phyloP scores from a whole-genome alignment of 2,888 invertebrate genomes.

The Chymomyza caudatula region DNA sequence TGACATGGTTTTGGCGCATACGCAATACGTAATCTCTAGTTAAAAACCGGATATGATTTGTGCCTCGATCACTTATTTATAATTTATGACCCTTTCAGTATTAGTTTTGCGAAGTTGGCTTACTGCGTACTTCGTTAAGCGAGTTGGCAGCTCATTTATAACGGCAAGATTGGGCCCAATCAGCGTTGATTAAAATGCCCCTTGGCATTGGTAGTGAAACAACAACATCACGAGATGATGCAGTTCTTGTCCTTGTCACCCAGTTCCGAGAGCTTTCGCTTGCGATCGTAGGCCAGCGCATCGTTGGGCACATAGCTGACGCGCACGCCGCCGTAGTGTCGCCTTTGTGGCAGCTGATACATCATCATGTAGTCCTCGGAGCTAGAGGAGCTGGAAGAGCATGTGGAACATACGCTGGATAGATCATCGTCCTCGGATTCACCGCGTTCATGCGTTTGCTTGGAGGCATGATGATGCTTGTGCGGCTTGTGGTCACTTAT shows the following conservation, averaged over 20 bases:
- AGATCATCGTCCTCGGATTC: conserved; percentile 83
- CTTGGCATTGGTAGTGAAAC: conserved; percentile 16
- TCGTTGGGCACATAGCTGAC: conserved; percentile 96
- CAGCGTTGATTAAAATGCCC: conserved; percentile 58
- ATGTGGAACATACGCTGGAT: conserved; percentile 92
- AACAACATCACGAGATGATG: conserved; percentile 87
- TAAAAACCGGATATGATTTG: conserved; percentile 8
- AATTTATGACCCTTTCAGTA: conserved; percentile 53
- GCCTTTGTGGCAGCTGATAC: conserved; percentile 89
- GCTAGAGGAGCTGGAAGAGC: conserved; percentile 89
- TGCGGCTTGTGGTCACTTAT: conserved; percentile 32
- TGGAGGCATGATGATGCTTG: conserved; percentile 27
- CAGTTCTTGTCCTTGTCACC: conserved; percentile 87
- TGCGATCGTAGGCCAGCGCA: conserved; percentile 89
- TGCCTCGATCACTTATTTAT: conserved; percentile 7
- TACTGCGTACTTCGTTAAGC: conserved; percentile 43
- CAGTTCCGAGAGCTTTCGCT: conserved; percentile 80
- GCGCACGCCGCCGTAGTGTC: conserved; percentile 91
- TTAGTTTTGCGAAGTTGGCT: background rate
- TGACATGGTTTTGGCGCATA: conserved; percentile 39
- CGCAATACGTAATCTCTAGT: conserved; percentile 5
- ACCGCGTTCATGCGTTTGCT: conserved; percentile 53
- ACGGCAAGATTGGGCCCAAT: conserved; percentile 31
- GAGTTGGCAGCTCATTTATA: conserved; percentile 27
- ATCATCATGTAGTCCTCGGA: conserved; percentile 93